Evolutionary conservation across 2,113 vertebrate species (phyloP), one percentile per base, ranked within the genome.

Genomic region (Pelobates fuscus): DNA sequence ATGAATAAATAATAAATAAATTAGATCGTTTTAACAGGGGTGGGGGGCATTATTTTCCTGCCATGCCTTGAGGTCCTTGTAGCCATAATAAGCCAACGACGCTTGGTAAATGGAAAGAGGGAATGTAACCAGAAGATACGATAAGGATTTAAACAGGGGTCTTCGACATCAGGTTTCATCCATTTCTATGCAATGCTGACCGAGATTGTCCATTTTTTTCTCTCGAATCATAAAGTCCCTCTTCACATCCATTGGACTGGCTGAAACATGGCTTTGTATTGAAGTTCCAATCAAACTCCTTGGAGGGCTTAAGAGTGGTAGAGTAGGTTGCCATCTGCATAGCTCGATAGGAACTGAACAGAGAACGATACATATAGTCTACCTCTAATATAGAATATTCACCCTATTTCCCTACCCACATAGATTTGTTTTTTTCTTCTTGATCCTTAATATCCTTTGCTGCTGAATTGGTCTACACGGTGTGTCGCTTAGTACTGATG

Each of bases 1-100:
- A 21, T 11, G 10, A 68, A 77, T 77, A 77, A 77, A 77, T 77
- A 68, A 67, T 20, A 61, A 49, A 68, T 77, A 77, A 77, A 77
- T 77, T 52, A 76, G 20, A 52, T 24, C 8, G 41, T 29, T 37
- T 37, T 59, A 20, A 32, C 55, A 43, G 64, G 29, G 32, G 55
- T 37, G 57, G 64, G 29, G 32, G 55, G 37, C 21, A 5, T 44
- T 21, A 57, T 27, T 24, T 20, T 12, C 15, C 58, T 46, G 54
- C 37, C 55, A 32, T 27, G 64, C 57, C 58, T 17, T 23, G 46
- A n/a, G 44, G 64, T 17, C 72, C 32, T 4, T 37, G 68, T 44
- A 52, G 30, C 32, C 54, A 43, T 8, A 41, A 14, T 41, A 37
- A 32, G 26, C 29, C 12, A 26, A 11, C 20, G 8, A 30, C 18